Percentiles rank a stretch among this genome's conserved stretches.
Conservation (phyloP, 2,888 invertebrate species). For the Chrysolina haemoptera region DNA sequence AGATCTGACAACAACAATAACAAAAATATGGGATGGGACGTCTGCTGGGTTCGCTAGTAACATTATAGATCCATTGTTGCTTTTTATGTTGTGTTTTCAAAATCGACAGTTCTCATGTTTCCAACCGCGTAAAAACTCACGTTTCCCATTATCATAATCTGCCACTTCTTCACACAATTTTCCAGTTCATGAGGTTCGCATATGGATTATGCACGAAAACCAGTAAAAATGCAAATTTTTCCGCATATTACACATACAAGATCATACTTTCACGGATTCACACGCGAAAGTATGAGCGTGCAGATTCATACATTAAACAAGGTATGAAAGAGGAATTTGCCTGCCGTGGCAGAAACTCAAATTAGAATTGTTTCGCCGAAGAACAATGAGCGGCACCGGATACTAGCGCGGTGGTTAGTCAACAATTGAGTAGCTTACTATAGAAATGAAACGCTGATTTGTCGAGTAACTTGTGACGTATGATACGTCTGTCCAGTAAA, state of each 20-base stretch:
- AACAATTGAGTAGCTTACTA: background rate
- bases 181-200: slow-evolving; percentile 36
- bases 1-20: too few relatives aligned
- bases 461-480: too few relatives aligned
- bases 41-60: too few relatives aligned
- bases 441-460: too few relatives aligned
- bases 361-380: background rate
- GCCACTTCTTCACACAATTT: slow-evolving; percentile 34
- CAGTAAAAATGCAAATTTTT: slow-evolving; percentile 49
- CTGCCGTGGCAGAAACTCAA: background rate
- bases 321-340: slow-evolving; percentile 4
- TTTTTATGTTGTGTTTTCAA: background rate
- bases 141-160: slow-evolving; percentile 29
- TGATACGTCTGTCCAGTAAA: too few relatives aligned
- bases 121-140: background rate
- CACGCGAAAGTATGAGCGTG: slow-evolving; percentile 40
- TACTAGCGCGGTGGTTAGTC: background rate
- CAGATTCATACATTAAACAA: slow-evolving; percentile 29
- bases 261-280: slow-evolving; percentile 40
- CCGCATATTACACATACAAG: slow-evolving; percentile 39
- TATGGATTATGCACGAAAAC: slow-evolving; percentile 40
- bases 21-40: too few relatives aligned
- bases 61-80: too few relatives aligned
- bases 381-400: slow-evolving; percentile 3
- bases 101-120: background rate